Evolutionary conservation across 2,888 invertebrate genomes (phyloP).

Genomic region (Rhingia campestris): DNA sequence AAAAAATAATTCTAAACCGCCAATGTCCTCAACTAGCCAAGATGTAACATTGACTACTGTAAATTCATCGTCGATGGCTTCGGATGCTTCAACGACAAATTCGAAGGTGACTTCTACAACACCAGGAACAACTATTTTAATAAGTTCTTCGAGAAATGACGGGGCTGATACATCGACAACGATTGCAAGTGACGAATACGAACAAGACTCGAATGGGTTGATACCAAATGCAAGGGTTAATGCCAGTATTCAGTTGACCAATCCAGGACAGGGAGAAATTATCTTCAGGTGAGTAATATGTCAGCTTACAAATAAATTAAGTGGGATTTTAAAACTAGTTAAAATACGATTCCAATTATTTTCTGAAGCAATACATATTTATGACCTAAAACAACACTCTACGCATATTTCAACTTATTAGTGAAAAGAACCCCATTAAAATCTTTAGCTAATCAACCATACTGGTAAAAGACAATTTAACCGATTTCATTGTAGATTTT

Average conservation of each 20-base stretch:
- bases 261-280: slow-evolving; percentile 46
- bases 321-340: not conserved
- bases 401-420: not conserved
- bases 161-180: slow-evolving; percentile 20
- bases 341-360: too few species aligned
- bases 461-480: too few species aligned
- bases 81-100: not conserved
- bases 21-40: not conserved
- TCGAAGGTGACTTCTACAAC: slow-evolving; percentile 7
- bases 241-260: slow-evolving; percentile 60
- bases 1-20: not conserved
- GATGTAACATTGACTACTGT: not conserved
- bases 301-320: not conserved
- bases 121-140: slow-evolving; percentile 32
- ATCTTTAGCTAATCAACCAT: too few species aligned
- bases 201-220: slow-evolving; percentile 42
- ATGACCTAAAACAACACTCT: not conserved
- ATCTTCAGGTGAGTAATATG: slow-evolving; percentile 60
- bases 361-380: too few species aligned
- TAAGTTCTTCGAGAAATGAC: slow-evolving; percentile 45
- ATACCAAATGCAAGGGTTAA: slow-evolving; percentile 65
- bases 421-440: too few species aligned
- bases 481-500: too few species aligned
- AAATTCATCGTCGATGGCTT: slow-evolving; percentile 1
- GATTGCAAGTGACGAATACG: slow-evolving; percentile 49